Conservation (phyloP, 2,113 vertebrate genomes). For the Leptobrachium leishanense region DNA sequence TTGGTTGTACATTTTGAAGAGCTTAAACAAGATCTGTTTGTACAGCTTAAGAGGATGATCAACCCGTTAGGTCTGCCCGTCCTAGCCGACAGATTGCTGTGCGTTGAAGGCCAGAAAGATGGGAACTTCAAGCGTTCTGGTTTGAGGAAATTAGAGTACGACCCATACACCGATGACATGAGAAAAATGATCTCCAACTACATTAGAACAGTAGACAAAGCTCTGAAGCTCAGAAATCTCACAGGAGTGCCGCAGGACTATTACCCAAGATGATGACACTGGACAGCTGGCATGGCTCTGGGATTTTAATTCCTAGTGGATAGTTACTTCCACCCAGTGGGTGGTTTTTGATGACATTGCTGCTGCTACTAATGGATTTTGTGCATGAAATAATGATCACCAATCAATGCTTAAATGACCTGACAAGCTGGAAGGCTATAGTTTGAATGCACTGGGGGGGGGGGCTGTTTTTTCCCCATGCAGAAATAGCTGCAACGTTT, state of each 20-base stretch:
- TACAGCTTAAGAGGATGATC: conserved; percentile 86
- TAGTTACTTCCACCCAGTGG: conserved; percentile 62
- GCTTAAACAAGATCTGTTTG: conserved; percentile 85
- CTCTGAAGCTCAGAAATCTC: conserved; percentile 79
- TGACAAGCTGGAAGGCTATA: conserved; percentile 10
- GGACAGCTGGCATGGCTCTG: accelerated
- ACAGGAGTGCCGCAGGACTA: conserved; percentile 89
- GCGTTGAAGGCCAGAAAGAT: conserved; percentile 93
- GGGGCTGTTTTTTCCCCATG: conserved; percentile 7
- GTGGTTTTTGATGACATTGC: conserved; percentile 50
- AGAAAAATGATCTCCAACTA: conserved; percentile 74
- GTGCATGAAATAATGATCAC: conserved; percentile 58
- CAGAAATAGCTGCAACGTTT: conserved; percentile 22
- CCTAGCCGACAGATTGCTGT: conserved; percentile 87
- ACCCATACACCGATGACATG: conserved; percentile 92
- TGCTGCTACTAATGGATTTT: conserved; percentile 53
- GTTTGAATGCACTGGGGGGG: neutral
- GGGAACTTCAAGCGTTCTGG: conserved; percentile 96
- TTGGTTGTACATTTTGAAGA: conserved; percentile 94
- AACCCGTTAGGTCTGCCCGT: conserved; percentile 77
- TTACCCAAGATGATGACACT: conserved; percentile 84
- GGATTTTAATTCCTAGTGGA: conserved; percentile 1
- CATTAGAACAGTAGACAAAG: conserved; percentile 82
- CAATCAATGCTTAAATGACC: conserved; percentile 38
- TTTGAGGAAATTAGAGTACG: conserved; percentile 86